phyloP scores from a whole-genome alignment of 1,140 invertebrate genomes.

The Chrysoperla carnea region DNA sequence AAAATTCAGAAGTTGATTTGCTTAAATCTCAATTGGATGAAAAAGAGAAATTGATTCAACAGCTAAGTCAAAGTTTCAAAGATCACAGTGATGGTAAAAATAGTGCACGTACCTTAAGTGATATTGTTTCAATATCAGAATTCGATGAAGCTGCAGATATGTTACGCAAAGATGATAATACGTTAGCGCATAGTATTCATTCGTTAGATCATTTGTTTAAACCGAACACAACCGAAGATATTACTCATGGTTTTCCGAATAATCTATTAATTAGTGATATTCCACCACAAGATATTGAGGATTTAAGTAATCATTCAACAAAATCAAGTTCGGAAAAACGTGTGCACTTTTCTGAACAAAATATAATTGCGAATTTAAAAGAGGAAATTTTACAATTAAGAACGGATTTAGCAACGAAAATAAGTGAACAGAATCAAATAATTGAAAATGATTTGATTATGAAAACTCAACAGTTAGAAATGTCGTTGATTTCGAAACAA shows the following conservation, averaged over 20 bases:
- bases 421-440: too few relatives aligned
- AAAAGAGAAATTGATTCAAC: slow-evolving; percentile 29
- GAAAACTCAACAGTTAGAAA: too few relatives aligned
- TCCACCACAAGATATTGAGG: too few relatives aligned
- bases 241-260: too few relatives aligned
- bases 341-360: slow-evolving; percentile 16
- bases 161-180: slow-evolving; percentile 22
- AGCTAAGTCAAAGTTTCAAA: slow-evolving; percentile 16
- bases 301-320: too few relatives aligned
- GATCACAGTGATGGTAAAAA: slow-evolving; percentile 26
- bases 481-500: neutral
- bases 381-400: slow-evolving; percentile 1
- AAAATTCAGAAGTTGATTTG: slow-evolving; percentile 46
- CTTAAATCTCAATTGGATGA: slow-evolving; percentile 31
- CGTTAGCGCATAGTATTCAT: neutral
- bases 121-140: slow-evolving; percentile 50
- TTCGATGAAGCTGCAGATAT: slow-evolving; percentile 39
- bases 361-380: slow-evolving; percentile 11
- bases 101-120: slow-evolving; percentile 44
- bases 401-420: neutral
- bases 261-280: too few relatives aligned
- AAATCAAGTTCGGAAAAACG: slow-evolving; percentile 1
- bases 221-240: too few relatives aligned
- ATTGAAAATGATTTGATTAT: too few relatives aligned
- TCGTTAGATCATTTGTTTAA: neutral